Conservation (phyloP, 1,140 invertebrate species). For the Colletes gigas region DNA sequence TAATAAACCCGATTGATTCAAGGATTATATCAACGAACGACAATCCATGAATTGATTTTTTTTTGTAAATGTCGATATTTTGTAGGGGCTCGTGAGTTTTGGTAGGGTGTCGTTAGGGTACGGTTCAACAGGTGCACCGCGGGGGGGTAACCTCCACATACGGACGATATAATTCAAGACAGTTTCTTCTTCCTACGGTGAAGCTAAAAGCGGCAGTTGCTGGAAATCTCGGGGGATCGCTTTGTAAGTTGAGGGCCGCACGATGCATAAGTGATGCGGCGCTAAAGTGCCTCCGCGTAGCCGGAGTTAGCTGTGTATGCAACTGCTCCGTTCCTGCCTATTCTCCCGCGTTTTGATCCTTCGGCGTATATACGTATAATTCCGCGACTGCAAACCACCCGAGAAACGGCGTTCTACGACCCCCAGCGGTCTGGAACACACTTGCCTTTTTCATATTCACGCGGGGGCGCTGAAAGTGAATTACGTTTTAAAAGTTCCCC, state of each 20-base stretch:
- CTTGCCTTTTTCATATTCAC: constrained; percentile 45
- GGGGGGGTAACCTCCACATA: constrained; percentile 50
- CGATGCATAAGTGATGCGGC: constrained; percentile 79
- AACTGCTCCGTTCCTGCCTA: constrained; percentile 70
- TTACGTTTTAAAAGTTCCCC: constrained; percentile 45
- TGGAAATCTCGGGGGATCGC: constrained; percentile 76
- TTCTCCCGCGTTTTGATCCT: constrained; percentile 67
- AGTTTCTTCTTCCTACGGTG: constrained; percentile 67
- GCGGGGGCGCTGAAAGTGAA: constrained; percentile 41
- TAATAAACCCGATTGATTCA: too few relatives aligned
- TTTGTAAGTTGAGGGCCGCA: constrained; percentile 76
- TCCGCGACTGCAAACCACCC: constrained; percentile 34
- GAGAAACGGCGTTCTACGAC: background rate
- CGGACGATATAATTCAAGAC: constrained; percentile 63
- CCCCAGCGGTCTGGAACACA: constrained; percentile 19
- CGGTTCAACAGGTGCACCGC: constrained; percentile 75
- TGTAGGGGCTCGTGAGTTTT: too few relatives aligned
- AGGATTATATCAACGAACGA: too few relatives aligned
- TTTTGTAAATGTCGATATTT: too few relatives aligned
- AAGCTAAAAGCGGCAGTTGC: constrained; percentile 67
- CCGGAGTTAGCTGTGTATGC: constrained; percentile 61
- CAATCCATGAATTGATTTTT: too few relatives aligned
- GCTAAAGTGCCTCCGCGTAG: constrained; percentile 71
- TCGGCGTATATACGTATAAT: constrained; percentile 35
- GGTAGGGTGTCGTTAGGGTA: constrained; percentile 48